Evolutionary conservation across 2,113 vertebrate species (phyloP).

Genomic region (Carassius auratus): DNA sequence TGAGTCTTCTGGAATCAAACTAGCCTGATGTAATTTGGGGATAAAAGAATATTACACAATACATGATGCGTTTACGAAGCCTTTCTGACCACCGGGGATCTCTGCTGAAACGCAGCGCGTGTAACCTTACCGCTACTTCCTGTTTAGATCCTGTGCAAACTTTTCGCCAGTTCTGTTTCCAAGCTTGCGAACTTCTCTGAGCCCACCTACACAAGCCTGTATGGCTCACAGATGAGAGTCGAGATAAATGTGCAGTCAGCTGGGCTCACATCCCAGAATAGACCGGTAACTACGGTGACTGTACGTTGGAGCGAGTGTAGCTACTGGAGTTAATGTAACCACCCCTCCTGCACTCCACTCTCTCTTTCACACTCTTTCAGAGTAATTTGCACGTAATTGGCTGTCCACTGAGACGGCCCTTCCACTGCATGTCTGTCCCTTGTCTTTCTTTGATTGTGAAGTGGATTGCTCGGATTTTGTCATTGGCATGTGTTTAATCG

Average conservation of each 20-base stretch:
- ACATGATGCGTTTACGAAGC: conserved; percentile 18
- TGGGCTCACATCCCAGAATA: conserved; percentile 62
- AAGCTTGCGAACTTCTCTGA: conserved; percentile 52
- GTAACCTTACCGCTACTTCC: conserved; percentile 24
- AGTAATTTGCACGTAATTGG: conserved; percentile 56
- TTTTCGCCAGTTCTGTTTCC: conserved; percentile 50
- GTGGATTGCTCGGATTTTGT: conserved; percentile 23
- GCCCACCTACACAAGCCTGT: conserved; percentile 57
- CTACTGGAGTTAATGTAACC: conserved; percentile 52
- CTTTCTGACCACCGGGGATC: conserved; percentile 8
- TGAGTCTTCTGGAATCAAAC: background rate
- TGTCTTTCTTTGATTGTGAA: conserved; percentile 48
- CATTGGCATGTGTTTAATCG: conserved; percentile 53
- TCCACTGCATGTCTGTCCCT: conserved; percentile 27
- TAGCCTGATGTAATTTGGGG: conserved; percentile 28
- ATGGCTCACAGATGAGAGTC: conserved; percentile 52
- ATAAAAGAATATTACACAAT: conserved; percentile 38
- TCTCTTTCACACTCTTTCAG: conserved; percentile 32
- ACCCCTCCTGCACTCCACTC: conserved; percentile 14
- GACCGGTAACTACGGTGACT: conserved; percentile 57
- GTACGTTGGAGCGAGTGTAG: conserved; percentile 47
- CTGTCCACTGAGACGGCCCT: conserved; percentile 50
- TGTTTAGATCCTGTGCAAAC: conserved; percentile 32
- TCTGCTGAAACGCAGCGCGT: background rate
- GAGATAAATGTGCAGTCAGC: conserved; percentile 59